Evolutionary conservation across 2,888 invertebrate species (phyloP), one percentile per base, ranked within the genome.

Genomic region (Sussaba pulchella): DNA sequence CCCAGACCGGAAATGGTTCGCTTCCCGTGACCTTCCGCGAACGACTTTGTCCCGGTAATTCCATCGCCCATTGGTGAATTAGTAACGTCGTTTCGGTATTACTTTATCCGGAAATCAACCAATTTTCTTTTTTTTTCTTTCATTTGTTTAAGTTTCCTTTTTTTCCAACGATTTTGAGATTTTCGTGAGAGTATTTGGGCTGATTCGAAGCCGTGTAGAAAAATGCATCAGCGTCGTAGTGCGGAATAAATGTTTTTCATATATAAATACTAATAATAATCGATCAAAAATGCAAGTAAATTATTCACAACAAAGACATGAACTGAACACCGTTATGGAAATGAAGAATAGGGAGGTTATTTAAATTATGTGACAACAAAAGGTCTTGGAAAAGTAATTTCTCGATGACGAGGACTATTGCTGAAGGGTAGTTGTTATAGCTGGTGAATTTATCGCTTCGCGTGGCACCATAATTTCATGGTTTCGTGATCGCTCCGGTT

Each of bases 371-470:
- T n/a, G n/a, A n/a, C n/a, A n/a, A n/a, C n/a, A 31, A 31, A 57
- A 17, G 52, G 10, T 24, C 24, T 10, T 24, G 3, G 17, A 57
- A 54, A 54, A 31, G 9, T 57, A 10, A 26, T 57, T 57, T 57
- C 14, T 57, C 36, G 41, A 61, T 61, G 24, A 50, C 21, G 47
- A 24, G 31, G 61, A n/a, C 39, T 41, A 61, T 61, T 75, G 61
- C n/a, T 75, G 41, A 26, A 67, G n/a, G 50, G n/a, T 54, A 14
- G 43, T 39, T 47, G 63, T 75, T 76, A 59, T 75, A 76, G 75
- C 59, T 61, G 71, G 71, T 61, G 71, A 80, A 80, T 76, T 80
- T 76, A 71, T 71, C 80, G 80, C 75, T 80, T 67, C 80, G 75
- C 47, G 67, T 76, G 67, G 67, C 75, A 80, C 39, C 21, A 71